Percentiles rank a stretch among this genome's conserved stretches.
These are phyloP conservation scores for Empis stercorea DNA, from an alignment of 2,888 invertebrate species.

Conservation along the genomic window DNA sequence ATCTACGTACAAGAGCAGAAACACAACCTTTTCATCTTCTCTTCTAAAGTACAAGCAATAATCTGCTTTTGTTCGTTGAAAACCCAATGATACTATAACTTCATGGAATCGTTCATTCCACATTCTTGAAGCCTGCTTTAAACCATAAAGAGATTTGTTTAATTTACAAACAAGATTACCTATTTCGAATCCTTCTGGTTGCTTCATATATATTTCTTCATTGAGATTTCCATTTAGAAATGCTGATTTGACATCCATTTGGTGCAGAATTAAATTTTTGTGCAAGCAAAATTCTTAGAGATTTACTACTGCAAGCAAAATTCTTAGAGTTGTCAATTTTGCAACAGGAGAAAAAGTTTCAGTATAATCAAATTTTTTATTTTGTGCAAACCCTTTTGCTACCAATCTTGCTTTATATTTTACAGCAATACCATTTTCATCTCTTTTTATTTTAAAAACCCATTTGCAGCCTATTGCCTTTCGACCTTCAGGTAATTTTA, in stretches of 20 bases:
- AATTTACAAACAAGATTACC: constrained; percentile 7
- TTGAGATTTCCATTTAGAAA: constrained; percentile 5
- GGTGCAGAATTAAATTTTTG: constrained; percentile 3
- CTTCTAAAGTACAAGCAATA: no score
- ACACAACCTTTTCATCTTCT: no score
- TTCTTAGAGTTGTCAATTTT: constrained; percentile 6
- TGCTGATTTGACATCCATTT: constrained; percentile 10
- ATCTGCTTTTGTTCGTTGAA: neutral
- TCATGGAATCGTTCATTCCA: constrained; percentile 9
- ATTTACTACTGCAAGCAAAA: constrained; percentile 2
- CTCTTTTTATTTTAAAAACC: constrained; percentile 3
- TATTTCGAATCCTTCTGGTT: constrained; percentile 1
- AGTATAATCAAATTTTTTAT: constrained; percentile 5
- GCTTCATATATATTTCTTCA: constrained; percentile 5
- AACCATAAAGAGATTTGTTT: constrained; percentile 10
- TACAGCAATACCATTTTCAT: neutral
- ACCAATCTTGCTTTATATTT: constrained; percentile 6
- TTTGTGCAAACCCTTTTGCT: constrained; percentile 7
- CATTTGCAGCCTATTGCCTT: constrained; percentile 2
- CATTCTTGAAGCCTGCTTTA: constrained; percentile 9
- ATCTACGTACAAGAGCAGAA: no score
- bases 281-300: no score
- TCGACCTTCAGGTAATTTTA: constrained; percentile 4
- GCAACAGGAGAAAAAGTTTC: constrained; percentile 10
- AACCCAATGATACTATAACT: neutral